Conservation (phyloP, 1,140 invertebrate species). For the Bombus pascuorum region DNA sequence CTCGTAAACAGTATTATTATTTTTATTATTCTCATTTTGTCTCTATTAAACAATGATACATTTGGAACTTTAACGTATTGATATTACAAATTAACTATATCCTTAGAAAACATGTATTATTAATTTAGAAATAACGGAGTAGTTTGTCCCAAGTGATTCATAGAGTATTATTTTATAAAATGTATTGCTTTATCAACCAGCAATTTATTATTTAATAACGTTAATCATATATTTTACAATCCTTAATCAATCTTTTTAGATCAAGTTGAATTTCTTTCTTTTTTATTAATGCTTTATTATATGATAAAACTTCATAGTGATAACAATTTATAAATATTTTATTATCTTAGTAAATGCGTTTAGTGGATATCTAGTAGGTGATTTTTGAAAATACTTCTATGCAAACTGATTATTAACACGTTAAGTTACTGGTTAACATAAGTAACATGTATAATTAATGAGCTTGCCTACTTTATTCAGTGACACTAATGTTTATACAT, state of each 20-base stretch:
- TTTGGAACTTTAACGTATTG: neutral
- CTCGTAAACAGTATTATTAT: conserved; percentile 22
- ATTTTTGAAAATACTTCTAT: neutral
- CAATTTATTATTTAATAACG: neutral
- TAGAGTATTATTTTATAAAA: conserved; percentile 25
- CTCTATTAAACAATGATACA: neutral
- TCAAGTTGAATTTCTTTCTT: neutral
- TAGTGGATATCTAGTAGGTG: neutral
- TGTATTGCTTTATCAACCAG: neutral
- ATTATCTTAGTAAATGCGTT: neutral
- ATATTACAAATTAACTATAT: neutral
- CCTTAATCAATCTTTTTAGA: neutral
- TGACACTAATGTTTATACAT: neutral
- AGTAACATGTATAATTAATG: neutral
- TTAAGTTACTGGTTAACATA: conserved; percentile 24
- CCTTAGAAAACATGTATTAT: neutral
- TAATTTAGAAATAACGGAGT: neutral
- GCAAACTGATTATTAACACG: neutral
- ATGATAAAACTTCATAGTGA: neutral
- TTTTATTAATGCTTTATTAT: neutral
- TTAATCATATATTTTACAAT: neutral
- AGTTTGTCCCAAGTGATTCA: neutral
- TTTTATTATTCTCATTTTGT: neutral
- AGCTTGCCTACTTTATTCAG: neutral
- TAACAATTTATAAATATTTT: conserved; percentile 4